A percentile compares a stretch with the other conserved stretches of the same genome.
Conservation (phyloP, 2,888 invertebrate species). For the Morpho helenor region DNA sequence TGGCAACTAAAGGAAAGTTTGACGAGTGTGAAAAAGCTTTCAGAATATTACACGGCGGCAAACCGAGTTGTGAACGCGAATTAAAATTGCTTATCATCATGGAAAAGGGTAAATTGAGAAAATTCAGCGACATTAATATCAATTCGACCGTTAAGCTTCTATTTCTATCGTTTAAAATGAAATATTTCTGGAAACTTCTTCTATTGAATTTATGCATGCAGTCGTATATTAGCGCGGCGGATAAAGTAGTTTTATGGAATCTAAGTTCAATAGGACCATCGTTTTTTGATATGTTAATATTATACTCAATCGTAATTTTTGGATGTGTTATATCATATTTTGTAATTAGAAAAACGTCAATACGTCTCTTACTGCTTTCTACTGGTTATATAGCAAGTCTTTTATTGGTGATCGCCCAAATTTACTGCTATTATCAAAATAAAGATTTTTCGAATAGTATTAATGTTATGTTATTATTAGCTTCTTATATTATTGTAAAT, state of each 20-base stretch:
- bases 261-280: constrained; percentile 4
- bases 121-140: constrained; percentile 1
- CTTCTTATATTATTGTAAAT: constrained; percentile 8
- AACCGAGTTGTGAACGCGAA: no score
- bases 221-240: constrained; percentile 23
- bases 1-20: no score
- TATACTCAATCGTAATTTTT: neutral
- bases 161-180: constrained; percentile 14
- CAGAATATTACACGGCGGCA: no score
- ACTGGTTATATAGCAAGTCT: constrained; percentile 3
- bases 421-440: neutral
- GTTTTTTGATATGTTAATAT: constrained; percentile 1
- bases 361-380: constrained; percentile 4
- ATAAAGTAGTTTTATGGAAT: constrained; percentile 7
- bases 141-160: constrained; percentile 5
- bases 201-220: constrained; percentile 14
- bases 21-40: no score
- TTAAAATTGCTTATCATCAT: no score
- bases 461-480: neutral
- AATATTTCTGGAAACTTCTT: constrained; percentile 22
- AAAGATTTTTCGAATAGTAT: neutral
- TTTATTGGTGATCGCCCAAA: neutral
- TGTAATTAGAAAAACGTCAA: neutral
- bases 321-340: constrained; percentile 3
- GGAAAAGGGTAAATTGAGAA: no score